Evolutionary conservation across 1,140 invertebrate genomes (phyloP), one percentile per base, ranked within the genome.

Genomic region (Ganaspis sp.): DNA sequence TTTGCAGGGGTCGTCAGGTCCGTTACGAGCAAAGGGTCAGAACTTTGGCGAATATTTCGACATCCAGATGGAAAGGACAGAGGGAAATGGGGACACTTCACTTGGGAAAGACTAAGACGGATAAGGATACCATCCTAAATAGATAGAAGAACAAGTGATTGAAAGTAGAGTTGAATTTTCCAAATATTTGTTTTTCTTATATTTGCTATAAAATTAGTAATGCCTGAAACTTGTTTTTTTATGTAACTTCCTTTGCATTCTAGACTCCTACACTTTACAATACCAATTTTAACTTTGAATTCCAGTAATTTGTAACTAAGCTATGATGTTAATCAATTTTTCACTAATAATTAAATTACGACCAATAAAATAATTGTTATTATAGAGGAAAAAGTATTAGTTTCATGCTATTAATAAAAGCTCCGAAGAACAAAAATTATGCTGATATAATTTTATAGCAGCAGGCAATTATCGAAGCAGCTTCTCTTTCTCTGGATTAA

Each of bases 51-150:
- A 64, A 64, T 23, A 64, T 26, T 58, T 64, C 45, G 19, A 15
- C 4, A 17, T 69, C 75, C 69, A 29, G 9, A 34, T 34, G 4
- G 45, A 72, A 79, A 77, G 83, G 84, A 84, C 83, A 84, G 82
- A 86, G 81, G 75, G 72, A 82, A 80, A 75, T 81, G 80, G 81
- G 75, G 69, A 78, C 85, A 74, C 81, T 86, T 87, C 85, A 79
- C 85, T 86, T 86, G 76, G 83, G 80, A 86, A 84, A 81, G 29
- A 81, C 73, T 75, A 69, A 71, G 69, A 71, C 81, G 23, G 70
- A 76, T 69, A 38, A 17, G 45, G 17, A 49, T 17, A n/a, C 17
- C 8, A n/a, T 49, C 15, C 45, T 49, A 49, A 49, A 49, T n/a
- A 49, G 45, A 49, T 49, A 49, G 12, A 40, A 40, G 9, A 4